Evolutionary conservation across 2,113 vertebrate species (phyloP).

Genomic region (Dipodomys merriami): DNA sequence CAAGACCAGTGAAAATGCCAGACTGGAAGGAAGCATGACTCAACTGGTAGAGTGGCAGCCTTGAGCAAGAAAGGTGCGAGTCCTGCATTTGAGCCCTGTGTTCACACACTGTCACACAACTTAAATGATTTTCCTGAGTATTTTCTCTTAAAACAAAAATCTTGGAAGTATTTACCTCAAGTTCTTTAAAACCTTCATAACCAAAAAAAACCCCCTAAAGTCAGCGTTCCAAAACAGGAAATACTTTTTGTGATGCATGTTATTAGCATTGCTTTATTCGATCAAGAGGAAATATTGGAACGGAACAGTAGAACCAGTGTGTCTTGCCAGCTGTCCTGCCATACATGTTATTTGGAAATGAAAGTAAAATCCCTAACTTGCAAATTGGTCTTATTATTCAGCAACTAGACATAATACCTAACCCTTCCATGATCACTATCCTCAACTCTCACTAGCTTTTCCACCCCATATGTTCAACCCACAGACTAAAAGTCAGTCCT

Average conservation of each 20-base stretch:
- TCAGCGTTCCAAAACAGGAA: slow-evolving; percentile 17
- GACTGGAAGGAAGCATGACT: too few species aligned
- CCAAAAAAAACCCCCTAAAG: neutral
- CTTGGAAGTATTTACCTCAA: slow-evolving; percentile 13
- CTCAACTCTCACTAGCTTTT: neutral
- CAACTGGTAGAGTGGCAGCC: too few species aligned
- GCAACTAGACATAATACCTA: neutral
- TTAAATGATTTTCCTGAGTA: neutral
- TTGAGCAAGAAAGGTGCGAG: too few species aligned
- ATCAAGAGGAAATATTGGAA: neutral
- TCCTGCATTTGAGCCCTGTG: too few species aligned
- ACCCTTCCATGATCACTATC: neutral
- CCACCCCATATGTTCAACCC: neutral
- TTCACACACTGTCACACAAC: neutral
- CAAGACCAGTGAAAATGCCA: too few species aligned
- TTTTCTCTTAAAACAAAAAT: slow-evolving; percentile 42
- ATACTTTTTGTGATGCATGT: neutral
- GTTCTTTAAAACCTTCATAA: neutral
- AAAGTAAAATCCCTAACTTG: neutral
- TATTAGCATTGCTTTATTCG: neutral
- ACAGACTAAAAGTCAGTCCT: neutral
- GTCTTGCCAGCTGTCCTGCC: neutral
- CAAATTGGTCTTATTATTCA: neutral
- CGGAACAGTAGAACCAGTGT: accelerated
- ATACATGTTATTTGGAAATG: neutral